Evolutionary conservation across 2,888 invertebrate genomes (phyloP).

Genomic region (Drosophila sordidula): DNA sequence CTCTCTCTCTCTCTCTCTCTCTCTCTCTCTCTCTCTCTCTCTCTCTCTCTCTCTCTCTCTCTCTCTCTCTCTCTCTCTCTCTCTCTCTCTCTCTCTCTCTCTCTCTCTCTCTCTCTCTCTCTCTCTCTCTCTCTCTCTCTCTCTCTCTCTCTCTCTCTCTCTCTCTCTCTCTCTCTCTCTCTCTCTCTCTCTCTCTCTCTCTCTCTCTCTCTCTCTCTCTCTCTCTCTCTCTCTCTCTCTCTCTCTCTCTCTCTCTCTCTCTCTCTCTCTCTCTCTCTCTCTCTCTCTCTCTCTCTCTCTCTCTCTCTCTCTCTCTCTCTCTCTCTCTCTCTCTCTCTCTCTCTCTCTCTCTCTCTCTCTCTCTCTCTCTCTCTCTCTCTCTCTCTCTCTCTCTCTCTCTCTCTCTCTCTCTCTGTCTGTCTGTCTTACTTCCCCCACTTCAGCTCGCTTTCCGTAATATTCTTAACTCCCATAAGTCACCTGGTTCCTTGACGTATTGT

Average conservation of each 20-base stretch:
- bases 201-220: not conserved
- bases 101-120: not conserved
- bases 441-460: not conserved
- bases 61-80: not conserved
- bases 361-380: not conserved
- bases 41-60: not conserved
- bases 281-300: not conserved
- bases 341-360: not conserved
- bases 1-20: not conserved
- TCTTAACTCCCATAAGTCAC: conserved; percentile 14
- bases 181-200: not conserved
- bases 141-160: not conserved
- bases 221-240: not conserved
- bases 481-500: conserved; percentile 18
- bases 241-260: not conserved
- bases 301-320: not conserved
- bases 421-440: not conserved
- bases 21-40: not conserved
- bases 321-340: not conserved
- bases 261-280: not conserved
- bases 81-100: not conserved
- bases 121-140: not conserved
- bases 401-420: not conserved
- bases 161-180: not conserved
- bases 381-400: not conserved